phyloP scores from a whole-genome alignment of 2,113 vertebrate genomes.

The Actinemys pallida region DNA sequence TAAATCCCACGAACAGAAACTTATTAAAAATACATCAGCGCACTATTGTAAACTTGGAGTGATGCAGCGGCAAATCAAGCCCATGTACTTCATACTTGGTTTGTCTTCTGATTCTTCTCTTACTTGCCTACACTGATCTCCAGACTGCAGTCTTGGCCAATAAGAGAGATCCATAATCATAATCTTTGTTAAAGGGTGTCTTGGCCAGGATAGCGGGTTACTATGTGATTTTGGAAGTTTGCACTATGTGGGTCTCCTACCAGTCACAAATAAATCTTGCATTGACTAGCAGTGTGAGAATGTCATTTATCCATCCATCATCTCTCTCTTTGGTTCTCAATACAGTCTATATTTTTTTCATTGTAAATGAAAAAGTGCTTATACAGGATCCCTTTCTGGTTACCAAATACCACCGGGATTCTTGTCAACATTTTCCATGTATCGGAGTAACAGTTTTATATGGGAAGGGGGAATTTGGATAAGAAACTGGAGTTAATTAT shows the following conservation, averaged over 20 bases:
- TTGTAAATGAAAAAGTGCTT: constrained; percentile 16
- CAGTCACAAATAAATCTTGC: background rate
- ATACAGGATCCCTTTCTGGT: background rate
- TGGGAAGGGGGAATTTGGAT: constrained; percentile 46
- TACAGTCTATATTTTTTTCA: constrained; percentile 12
- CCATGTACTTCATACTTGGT: background rate
- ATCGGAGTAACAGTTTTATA: constrained; percentile 45
- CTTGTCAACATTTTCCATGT: constrained; percentile 22
- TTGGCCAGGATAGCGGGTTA: constrained; percentile 17
- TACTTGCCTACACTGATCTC: background rate
- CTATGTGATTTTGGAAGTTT: constrained; percentile 55
- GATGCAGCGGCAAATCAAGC: background rate
- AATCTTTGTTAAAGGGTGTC: rapidly evolving
- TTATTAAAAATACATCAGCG: background rate
- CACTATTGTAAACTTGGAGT: background rate
- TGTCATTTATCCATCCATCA: constrained; percentile 38
- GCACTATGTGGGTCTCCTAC: constrained; percentile 6
- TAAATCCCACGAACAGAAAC: background rate
- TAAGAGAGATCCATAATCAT: constrained; percentile 7
- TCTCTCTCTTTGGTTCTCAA: constrained; percentile 26
- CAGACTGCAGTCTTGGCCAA: background rate
- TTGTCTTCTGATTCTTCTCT: background rate
- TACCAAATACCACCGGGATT: background rate
- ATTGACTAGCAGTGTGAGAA: background rate
- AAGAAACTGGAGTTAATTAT: constrained; percentile 16